A percentile compares a stretch with the other conserved stretches of the same genome.
phyloP scores from a whole-genome alignment of 2,888 invertebrate genomes.

The Ametastegia equiseti region DNA sequence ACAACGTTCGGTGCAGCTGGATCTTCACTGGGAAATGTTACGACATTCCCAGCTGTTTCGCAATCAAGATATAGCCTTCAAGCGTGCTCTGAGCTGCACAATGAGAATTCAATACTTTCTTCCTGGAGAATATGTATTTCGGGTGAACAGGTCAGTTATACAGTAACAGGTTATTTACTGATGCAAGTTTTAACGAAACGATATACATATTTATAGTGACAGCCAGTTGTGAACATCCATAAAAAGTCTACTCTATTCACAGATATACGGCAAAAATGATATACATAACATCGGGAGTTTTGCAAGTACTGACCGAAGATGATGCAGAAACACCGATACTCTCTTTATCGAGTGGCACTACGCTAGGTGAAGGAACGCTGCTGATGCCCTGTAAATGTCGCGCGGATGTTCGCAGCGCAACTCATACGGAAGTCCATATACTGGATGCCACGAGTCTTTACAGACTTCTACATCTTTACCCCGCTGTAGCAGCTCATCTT shows the following conservation, averaged over 20 bases:
- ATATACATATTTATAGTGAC: too few species aligned
- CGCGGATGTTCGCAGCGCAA: conserved; percentile 34
- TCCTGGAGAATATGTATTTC: conserved; percentile 38
- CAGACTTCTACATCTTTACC: conserved; percentile 25
- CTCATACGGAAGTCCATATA: conserved; percentile 34
- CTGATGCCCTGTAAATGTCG: conserved; percentile 46
- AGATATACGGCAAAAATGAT: conserved; percentile 56
- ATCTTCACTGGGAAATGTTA: conserved; percentile 42
- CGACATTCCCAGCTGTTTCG: conserved; percentile 28
- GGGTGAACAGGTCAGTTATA: conserved; percentile 27
- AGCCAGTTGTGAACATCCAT: not conserved
- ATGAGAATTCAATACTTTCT: conserved; percentile 32
- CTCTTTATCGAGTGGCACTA: conserved; percentile 58
- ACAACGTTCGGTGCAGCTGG: conserved; percentile 16
- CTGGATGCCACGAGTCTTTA: conserved; percentile 31
- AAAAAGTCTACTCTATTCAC: conserved; percentile 51
- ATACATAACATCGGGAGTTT: conserved; percentile 58
- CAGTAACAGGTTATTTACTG: not conserved
- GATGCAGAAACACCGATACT: conserved; percentile 62
- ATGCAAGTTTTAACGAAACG: not conserved
- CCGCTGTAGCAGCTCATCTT: conserved; percentile 15
- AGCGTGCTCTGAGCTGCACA: conserved; percentile 30
- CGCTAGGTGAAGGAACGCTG: conserved; percentile 58
- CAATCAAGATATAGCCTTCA: conserved; percentile 30
- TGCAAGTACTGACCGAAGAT: conserved; percentile 61